phyloP scores from a whole-genome alignment of 2,888 invertebrate genomes.

The Caenorhabditis sinica region DNA sequence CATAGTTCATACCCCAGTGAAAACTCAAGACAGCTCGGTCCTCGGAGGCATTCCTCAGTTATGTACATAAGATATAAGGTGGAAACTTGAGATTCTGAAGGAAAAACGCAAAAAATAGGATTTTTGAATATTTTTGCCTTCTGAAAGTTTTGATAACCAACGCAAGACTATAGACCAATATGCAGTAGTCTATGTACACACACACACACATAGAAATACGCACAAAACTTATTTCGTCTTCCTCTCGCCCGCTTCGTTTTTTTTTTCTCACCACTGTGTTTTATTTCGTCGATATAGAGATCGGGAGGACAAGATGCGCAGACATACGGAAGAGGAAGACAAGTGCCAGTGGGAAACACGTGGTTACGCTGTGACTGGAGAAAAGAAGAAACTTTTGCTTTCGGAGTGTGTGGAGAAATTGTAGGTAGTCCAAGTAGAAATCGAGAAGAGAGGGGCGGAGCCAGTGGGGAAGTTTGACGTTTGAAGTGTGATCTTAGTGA shows the following conservation, averaged over 20 bases:
- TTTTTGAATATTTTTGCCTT: too few relatives aligned
- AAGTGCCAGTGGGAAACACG: conserved; percentile 31
- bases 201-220: background rate
- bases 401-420: too few relatives aligned
- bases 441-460: conserved; percentile 18
- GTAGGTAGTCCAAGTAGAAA: background rate
- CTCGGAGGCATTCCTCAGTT: too few relatives aligned
- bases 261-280: background rate
- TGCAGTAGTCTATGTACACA: conserved; percentile 38
- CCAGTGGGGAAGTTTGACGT: conserved; percentile 46
- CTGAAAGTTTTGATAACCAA: too few relatives aligned
- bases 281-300: background rate
- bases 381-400: conserved; percentile 14
- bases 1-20: too few relatives aligned
- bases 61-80: too few relatives aligned
- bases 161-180: background rate
- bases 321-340: background rate
- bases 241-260: background rate
- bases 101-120: background rate
- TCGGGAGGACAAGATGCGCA: conserved; percentile 17
- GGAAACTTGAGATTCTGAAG: background rate
- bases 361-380: conserved; percentile 17
- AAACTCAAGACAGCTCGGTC: too few relatives aligned
- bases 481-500: conserved; percentile 56
- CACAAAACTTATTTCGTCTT: conserved; percentile 10